Evolutionary conservation across 2,888 invertebrate species (phyloP), one percentile per base, ranked within the genome.

Genomic region (Cerceris ruficornis): DNA sequence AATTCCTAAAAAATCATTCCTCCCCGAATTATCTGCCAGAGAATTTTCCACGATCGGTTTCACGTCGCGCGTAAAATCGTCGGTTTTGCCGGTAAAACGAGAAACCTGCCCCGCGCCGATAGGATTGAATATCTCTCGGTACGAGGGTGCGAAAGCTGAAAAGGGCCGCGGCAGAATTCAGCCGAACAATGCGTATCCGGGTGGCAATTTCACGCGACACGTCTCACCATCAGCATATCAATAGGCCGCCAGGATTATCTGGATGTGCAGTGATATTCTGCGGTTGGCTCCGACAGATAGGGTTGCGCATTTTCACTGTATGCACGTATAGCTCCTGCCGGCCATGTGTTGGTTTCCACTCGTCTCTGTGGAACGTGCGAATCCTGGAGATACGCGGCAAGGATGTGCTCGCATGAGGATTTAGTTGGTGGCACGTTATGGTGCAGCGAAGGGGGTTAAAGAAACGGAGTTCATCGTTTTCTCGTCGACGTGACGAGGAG

Each of bases 191-290:
- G 88, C 87, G 86, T 88, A 88, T 28, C 90, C 90, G 90, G 90
- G 89, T 91, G 91, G 91, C 92, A 92, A 92, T 92, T 92, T 92
- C 92, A 92, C 91, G 92, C 91, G 92, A 92, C 92, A 92, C 91
- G 92, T 92, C 90, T 90, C 88, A 88, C 84, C 90, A 92, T 92
- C 92, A 92, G 92, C 92, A 92, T 92, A 92, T 92, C 92, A 92
- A 92, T 92, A 87, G 91, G 84, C 86, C 85, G 64, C 71, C 80
- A 83, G 92, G 92, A 92, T 92, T 91, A 92, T 92, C 92, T 89
- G 89, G 90, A 90, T 90, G 88, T 89, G 88, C 87, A 85, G 87
- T 87, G 89, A 91, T 91, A 90, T 89, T 89, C 90, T 82, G 91
- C 87, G 92, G 91, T 92, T 91, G 91, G 92, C 86, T 86, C 86